phyloP scores from a whole-genome alignment of 2,797 vertebrate species.

The Jordanella pulchra region DNA sequence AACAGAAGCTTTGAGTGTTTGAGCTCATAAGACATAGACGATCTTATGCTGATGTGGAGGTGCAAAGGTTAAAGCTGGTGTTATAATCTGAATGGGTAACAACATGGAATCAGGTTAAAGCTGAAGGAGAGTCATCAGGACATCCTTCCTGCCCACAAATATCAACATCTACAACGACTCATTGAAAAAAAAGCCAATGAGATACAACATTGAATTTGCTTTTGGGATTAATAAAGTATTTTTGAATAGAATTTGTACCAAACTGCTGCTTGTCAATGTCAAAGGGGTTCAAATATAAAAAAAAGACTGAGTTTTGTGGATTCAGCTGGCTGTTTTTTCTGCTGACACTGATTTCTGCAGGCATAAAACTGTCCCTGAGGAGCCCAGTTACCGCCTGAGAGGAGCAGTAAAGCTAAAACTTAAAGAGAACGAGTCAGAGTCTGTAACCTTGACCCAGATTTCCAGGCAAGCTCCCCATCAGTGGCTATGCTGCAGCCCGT shows the following conservation, averaged over 20 bases:
- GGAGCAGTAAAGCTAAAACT: slow-evolving; percentile 45
- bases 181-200: no score
- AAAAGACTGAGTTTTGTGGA: slow-evolving; percentile 2
- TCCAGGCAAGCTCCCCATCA: slow-evolving; percentile 49
- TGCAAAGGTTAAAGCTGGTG: neutral
- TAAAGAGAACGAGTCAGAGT: slow-evolving; percentile 47
- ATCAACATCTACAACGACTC: no score
- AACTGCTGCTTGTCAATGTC: neutral
- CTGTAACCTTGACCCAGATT: slow-evolving; percentile 80
- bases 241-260: slow-evolving; percentile 6
- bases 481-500: slow-evolving; percentile 15
- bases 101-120: neutral
- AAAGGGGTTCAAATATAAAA: slow-evolving; percentile 15
- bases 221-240: no score
- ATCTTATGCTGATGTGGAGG: neutral
- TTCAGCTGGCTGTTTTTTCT: slow-evolving; percentile 37
- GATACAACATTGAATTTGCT: no score
- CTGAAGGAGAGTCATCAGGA: neutral
- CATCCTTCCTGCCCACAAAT: no score
- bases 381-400: slow-evolving; percentile 40
- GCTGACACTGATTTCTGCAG: slow-evolving; percentile 49
- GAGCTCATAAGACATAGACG: neutral
- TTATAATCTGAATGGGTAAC: neutral
- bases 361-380: slow-evolving; percentile 35
- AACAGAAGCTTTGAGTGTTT: neutral